Conservation (phyloP, 2,113 vertebrate genomes). For the Leucoraja erinaceus region DNA sequence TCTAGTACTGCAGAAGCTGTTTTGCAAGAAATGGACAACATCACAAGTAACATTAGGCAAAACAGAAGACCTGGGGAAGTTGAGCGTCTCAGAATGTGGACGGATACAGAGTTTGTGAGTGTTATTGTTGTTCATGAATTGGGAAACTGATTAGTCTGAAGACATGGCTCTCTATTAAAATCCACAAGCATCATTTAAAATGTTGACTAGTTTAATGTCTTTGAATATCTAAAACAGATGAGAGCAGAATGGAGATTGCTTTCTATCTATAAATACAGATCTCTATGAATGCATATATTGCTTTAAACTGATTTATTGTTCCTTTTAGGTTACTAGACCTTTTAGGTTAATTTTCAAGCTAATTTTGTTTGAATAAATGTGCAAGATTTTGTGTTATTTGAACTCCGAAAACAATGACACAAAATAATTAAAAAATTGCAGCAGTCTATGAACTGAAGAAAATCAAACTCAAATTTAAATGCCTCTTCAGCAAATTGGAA, state of each 20-base stretch:
- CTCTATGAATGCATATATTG: background rate
- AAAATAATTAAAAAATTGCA: too few relatives aligned
- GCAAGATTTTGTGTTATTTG: too few relatives aligned
- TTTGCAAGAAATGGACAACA: constrained; percentile 98
- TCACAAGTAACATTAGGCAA: constrained; percentile 81
- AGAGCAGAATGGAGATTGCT: background rate
- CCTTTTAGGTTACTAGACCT: background rate
- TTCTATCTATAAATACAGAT: background rate
- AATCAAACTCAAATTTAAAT: too few relatives aligned
- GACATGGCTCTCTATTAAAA: background rate
- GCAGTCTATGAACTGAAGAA: too few relatives aligned
- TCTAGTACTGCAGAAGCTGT: constrained; percentile 91
- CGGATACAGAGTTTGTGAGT: constrained; percentile 91
- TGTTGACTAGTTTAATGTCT: background rate
- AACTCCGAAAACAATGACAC: too few relatives aligned
- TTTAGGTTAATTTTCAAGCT: background rate
- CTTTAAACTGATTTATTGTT: background rate
- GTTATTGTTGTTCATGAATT: constrained; percentile 1
- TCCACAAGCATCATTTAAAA: background rate
- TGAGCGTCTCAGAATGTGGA: constrained; percentile 97
- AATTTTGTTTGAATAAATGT: too few relatives aligned
- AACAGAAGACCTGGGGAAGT: constrained; percentile 80
- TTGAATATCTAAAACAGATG: constrained; percentile 10
- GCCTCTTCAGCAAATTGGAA: too few relatives aligned
- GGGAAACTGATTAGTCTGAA: background rate